Evolutionary conservation across 2,113 vertebrate genomes (phyloP).

Genomic region (Columba livia): DNA sequence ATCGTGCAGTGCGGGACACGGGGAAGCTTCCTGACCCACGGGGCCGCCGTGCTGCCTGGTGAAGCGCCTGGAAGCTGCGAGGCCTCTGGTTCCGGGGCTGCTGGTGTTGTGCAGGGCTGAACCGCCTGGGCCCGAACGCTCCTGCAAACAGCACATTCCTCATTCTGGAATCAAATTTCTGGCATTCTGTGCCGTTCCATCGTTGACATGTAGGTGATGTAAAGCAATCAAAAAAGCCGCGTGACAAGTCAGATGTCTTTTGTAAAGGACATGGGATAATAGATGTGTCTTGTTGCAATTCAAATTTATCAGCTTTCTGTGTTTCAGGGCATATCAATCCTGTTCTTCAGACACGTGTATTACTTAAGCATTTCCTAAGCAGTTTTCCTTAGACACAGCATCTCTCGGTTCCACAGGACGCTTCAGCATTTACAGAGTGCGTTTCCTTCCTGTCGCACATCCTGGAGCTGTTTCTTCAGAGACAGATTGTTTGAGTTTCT

Average conservation of each 20-base stretch:
- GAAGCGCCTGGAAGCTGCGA: neutral
- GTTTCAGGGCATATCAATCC: neutral
- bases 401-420: neutral
- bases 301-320: neutral
- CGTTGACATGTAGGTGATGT: neutral
- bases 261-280: neutral
- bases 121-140: neutral
- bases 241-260: neutral
- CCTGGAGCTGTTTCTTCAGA: conserved; percentile 52
- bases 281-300: neutral
- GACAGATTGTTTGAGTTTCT: conserved; percentile 56
- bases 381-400: neutral
- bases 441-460: conserved; percentile 51
- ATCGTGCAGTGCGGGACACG: neutral
- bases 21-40: neutral
- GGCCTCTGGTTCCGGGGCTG: neutral
- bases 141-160: neutral
- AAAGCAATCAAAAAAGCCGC: neutral
- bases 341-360: neutral
- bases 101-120: neutral
- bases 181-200: neutral
- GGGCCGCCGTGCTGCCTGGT: neutral
- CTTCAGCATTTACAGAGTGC: conserved; percentile 14
- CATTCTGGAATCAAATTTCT: neutral
- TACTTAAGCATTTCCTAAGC: neutral